Conservation (phyloP, 2,797 vertebrate species). For the Emys orbicularis region DNA sequence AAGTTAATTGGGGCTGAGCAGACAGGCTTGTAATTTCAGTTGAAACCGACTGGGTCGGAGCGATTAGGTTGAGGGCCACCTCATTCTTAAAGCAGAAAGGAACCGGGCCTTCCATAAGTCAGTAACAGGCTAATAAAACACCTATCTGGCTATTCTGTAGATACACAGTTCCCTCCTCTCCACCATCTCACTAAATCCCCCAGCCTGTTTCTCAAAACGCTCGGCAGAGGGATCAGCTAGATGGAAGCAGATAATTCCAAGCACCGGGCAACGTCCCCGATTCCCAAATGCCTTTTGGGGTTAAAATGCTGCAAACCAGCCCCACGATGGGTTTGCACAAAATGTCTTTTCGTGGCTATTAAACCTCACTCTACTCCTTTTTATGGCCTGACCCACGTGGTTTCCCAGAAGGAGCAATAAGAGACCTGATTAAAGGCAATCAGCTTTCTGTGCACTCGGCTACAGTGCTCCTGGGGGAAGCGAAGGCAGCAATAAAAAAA, state of each 20-base stretch:
- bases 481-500: slow-evolving; percentile 57
- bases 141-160: slow-evolving; percentile 43
- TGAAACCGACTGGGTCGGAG: slow-evolving; percentile 53
- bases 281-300: slow-evolving; percentile 16
- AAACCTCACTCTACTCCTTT: slow-evolving; percentile 58
- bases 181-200: slow-evolving; percentile 45
- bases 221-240: slow-evolving; percentile 54
- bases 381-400: slow-evolving; percentile 50
- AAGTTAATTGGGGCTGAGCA: slow-evolving; percentile 67
- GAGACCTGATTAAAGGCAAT: slow-evolving; percentile 67
- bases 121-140: slow-evolving; percentile 21
- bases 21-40: slow-evolving; percentile 65
- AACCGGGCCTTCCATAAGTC: slow-evolving; percentile 39
- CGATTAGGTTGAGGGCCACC: slow-evolving; percentile 4
- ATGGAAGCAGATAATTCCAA: slow-evolving; percentile 39
- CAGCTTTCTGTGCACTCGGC: slow-evolving; percentile 31
- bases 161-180: background rate
- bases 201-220: slow-evolving; percentile 31
- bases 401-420: slow-evolving; percentile 50
- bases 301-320: slow-evolving; percentile 56
- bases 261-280: slow-evolving; percentile 28
- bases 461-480: slow-evolving; percentile 63
- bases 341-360: slow-evolving; percentile 56
- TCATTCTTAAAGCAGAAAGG: slow-evolving; percentile 53
- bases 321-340: slow-evolving; percentile 35